Conservation (phyloP, 2,888 invertebrate species). For the Stomorhina lunata region DNA sequence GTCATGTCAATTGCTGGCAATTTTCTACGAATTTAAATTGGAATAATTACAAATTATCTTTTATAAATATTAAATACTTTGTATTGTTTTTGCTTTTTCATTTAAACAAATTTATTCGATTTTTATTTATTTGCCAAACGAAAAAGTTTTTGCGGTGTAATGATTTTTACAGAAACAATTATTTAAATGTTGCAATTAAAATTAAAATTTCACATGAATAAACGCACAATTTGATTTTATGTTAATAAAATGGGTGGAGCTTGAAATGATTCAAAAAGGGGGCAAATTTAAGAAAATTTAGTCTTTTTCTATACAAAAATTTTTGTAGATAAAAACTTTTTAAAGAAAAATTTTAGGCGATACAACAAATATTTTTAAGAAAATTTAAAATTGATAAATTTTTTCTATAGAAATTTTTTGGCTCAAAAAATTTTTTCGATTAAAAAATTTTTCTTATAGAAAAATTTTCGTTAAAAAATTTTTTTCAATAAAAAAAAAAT, state of each 20-base stretch:
- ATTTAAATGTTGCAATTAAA: constrained; percentile 52
- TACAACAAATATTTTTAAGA: no score
- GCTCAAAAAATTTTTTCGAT: no score
- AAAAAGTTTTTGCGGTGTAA: constrained; percentile 14
- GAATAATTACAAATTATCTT: constrained; percentile 29
- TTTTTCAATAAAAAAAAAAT: no score
- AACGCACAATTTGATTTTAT: constrained; percentile 32
- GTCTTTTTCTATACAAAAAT: neutral
- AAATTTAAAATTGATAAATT: no score
- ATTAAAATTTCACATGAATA: constrained; percentile 13
- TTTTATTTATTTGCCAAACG: constrained; percentile 24
- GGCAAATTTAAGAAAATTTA: neutral
- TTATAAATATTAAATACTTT: neutral
- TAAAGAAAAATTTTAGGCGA: neutral
- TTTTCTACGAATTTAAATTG: constrained; percentile 14
- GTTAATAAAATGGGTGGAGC: neutral
- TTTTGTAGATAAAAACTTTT: neutral
- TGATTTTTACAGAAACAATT: constrained; percentile 41
- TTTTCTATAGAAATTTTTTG: no score
- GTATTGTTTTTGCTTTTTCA: constrained; percentile 7
- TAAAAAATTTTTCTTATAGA: no score
- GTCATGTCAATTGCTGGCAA: constrained; percentile 21
- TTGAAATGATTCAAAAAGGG: neutral
- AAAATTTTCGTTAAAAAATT: no score
- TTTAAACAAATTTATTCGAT: constrained; percentile 6